Evolutionary conservation across 2,113 vertebrate species (phyloP).

Genomic region (Pardalotus punctatus): DNA sequence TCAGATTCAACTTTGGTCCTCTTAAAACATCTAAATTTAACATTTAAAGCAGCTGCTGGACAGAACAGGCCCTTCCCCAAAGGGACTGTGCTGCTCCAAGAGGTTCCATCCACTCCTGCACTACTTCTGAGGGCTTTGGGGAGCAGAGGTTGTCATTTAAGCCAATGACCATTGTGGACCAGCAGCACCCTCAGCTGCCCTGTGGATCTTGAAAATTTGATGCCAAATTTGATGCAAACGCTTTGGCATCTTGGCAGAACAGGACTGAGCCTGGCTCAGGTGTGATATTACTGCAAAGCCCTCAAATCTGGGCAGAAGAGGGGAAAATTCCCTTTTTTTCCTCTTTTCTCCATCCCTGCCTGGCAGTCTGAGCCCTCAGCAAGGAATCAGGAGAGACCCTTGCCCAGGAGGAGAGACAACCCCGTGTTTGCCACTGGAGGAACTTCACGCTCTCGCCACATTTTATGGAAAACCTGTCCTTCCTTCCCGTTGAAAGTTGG

Average conservation of each 20-base stretch:
- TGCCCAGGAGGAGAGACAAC: background rate
- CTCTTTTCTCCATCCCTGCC: background rate
- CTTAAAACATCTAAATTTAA: background rate
- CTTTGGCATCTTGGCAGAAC: background rate
- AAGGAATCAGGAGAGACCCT: background rate
- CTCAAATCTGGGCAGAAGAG: background rate
- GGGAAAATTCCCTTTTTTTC: background rate
- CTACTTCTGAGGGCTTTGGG: background rate
- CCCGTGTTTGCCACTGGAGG: background rate
- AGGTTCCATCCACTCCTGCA: background rate
- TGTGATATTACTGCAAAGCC: background rate
- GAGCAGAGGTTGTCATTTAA: background rate
- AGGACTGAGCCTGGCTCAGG: background rate
- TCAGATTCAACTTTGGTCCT: background rate
- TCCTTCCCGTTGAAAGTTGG: background rate
- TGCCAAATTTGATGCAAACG: background rate
- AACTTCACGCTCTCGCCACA: rapidly evolving
- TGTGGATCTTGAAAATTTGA: background rate
- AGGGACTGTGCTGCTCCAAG: background rate
- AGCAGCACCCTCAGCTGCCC: background rate
- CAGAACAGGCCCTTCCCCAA: background rate
- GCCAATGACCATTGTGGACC: background rate
- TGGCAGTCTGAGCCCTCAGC: background rate
- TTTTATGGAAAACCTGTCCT: background rate
- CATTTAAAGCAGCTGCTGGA: background rate